Evolutionary conservation across 1,140 invertebrate species (phyloP), one percentile per base, ranked within the genome.

Genomic region (Antheraea mylitta): DNA sequence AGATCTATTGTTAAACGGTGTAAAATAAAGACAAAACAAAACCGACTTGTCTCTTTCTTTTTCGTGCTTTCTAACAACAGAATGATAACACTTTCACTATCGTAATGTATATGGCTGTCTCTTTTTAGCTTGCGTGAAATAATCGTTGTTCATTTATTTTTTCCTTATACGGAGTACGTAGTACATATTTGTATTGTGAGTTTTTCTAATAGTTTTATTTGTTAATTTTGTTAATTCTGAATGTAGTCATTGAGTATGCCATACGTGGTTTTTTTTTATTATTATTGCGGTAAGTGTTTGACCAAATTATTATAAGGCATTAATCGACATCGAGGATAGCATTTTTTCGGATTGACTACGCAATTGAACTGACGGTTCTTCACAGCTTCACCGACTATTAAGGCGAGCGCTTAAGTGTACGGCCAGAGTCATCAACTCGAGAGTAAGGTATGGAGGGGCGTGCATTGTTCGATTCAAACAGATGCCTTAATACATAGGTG

Each of bases 31-130:
- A 53, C 11, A 13, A 53, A 53, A 9, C 5, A 16, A 53, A 53
- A 76, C 45, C 37, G 69, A 68, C 36, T 61, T 60, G 68, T 61
- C 53, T 68, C 16, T 48, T 53, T 53, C 38, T 63, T 69, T 68
- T 74, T 71, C 67, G 75, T 53, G 76, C 76, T 77, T 77, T 77
- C 76, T 77, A 77, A 65, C 30, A 53, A 42, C 45, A n/a, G 16
- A 53, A 53, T 30, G 16, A 65, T 62, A 60, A 19, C 18, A 72
- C 74, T 75, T 75, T 75, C 74, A 75, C 74, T 75, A 38, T 70
- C 42, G 19, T 16, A 7, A n/a, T 30, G 19, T 60, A n/a, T 70
- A 18, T 45, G 62, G 63, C n/a, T 36, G 48, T 72, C 59, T 66
- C 58, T 45, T 30, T 67, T 53, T 67, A 0, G 19, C 66, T 30